Evolutionary conservation across 2,113 vertebrate genomes (phyloP).

Genomic region (Gambusia holbrooki): DNA sequence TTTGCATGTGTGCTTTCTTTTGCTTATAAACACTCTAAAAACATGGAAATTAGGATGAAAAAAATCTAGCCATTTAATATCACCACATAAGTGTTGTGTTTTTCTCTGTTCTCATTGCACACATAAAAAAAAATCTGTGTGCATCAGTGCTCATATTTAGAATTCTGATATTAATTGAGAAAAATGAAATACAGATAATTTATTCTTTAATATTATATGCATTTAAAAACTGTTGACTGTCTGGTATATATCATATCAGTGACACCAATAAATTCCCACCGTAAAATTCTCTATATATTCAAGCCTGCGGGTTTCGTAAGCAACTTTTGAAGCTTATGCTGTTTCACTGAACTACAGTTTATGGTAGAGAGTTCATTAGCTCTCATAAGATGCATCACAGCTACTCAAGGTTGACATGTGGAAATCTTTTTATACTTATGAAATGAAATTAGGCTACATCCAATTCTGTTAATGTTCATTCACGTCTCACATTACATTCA

Average conservation of each 20-base stretch:
- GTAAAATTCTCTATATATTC: slow-evolving; percentile 20
- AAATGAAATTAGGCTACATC: too few relatives aligned
- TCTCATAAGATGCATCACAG: background rate
- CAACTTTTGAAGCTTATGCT: slow-evolving; percentile 20
- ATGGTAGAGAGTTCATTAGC: slow-evolving; percentile 9
- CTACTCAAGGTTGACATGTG: background rate
- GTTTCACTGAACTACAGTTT: slow-evolving; percentile 19
- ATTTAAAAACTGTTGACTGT: slow-evolving; percentile 25
- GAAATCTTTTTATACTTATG: background rate
- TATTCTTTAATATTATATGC: slow-evolving; percentile 25
- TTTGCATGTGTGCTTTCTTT: slow-evolving; percentile 26
- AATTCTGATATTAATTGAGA: slow-evolving; percentile 37
- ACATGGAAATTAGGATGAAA: slow-evolving; percentile 17
- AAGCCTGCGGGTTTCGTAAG: slow-evolving; percentile 12
- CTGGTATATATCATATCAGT: background rate
- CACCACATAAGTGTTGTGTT: slow-evolving; percentile 30
- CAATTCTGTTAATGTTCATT: too few relatives aligned
- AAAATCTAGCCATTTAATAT: slow-evolving; percentile 30
- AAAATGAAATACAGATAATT: slow-evolving; percentile 25
- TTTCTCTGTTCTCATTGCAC: slow-evolving; percentile 9
- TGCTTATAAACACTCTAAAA: slow-evolving; percentile 61
- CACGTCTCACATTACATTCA: too few relatives aligned
- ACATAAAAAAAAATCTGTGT: background rate
- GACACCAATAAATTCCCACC: slow-evolving; percentile 11
- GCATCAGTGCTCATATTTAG: slow-evolving; percentile 2